Base-by-base conservation (phyloP, 2,113 vertebrate genomes). In the Xyrauchen texanus region DNA sequence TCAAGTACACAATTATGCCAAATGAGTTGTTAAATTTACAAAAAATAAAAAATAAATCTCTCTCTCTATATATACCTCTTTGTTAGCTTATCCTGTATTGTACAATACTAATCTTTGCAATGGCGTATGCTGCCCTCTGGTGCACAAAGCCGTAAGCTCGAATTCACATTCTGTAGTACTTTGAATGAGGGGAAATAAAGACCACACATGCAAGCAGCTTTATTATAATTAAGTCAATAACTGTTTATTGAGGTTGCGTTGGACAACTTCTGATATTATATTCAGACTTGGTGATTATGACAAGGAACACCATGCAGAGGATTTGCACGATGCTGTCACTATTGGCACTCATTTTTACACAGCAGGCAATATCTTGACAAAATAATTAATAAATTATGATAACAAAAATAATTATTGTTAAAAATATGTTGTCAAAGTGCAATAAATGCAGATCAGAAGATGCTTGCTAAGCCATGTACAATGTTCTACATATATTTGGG, bases 191-290 rank as follows among this genome's bases (percentile, higher is more conserved):
- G 21, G 21, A 34, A 34, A 34, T 34, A 55, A 65, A 3, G 42
- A 66, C 12, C 58, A 77, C 74, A 76, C 15, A 65, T 8, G 9
- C 80, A 77, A 77, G 46, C 13, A 53, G 5, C n/a, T 57, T 44
- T 47, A 62, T 66, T 85, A 81, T 49, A 12, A 86, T 57, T 76
- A 34, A 34, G 21, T 34, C 21, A 34, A 49, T 81, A 53, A 64
- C 68, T 81, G 64, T 88, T 88, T 85, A 88, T 84, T 88, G 83
- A 85, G 79, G 61, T 84, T 86, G 78, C 67, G 49, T 81, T 83
- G 78, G 21, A 77, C 80, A 72, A 82, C 58, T 86, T 81, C n/a
- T 81, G 63, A 78, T 80, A 86, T 80, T 80, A 76, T 77, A 70
- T 80, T 78, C 78, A 67, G 45, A 80, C 46, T 49, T 12, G 64